These are phyloP conservation scores for Myotis pilosus DNA, from an alignment of 2,797 vertebrate species.

Conservation along the genomic window DNA sequence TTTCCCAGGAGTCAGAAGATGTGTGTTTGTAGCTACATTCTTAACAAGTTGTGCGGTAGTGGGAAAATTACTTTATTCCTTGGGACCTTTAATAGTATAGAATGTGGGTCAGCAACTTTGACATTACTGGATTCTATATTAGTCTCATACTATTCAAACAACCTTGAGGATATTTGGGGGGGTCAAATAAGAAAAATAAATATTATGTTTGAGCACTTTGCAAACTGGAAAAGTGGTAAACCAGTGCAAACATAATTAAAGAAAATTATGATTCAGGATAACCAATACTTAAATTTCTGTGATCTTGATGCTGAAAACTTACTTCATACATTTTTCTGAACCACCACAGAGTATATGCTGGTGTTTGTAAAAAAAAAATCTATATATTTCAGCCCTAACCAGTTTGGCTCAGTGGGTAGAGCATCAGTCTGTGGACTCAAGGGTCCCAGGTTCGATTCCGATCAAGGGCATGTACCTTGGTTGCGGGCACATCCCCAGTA, in stretches of 20 bases:
- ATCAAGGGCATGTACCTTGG: too few relatives aligned
- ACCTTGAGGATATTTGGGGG: neutral
- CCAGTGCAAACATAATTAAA: neutral
- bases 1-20: neutral
- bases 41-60: neutral
- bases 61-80: neutral
- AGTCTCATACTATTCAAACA: neutral
- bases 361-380: neutral
- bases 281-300: neutral
- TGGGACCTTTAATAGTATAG: neutral
- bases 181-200: neutral
- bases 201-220: neutral
- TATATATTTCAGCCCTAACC: too few relatives aligned
- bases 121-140: neutral
- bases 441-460: too few relatives aligned
- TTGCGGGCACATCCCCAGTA: too few relatives aligned
- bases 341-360: neutral
- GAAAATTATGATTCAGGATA: neutral
- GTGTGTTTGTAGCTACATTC: neutral
- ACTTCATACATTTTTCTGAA: neutral
- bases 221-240: neutral
- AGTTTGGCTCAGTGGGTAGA: too few relatives aligned
- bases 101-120: neutral
- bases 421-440: too few relatives aligned
- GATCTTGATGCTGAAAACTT: neutral